Evolutionary conservation across 2,888 invertebrate genomes (phyloP).

Genomic region (Gymnoscelis rufifasciata): DNA sequence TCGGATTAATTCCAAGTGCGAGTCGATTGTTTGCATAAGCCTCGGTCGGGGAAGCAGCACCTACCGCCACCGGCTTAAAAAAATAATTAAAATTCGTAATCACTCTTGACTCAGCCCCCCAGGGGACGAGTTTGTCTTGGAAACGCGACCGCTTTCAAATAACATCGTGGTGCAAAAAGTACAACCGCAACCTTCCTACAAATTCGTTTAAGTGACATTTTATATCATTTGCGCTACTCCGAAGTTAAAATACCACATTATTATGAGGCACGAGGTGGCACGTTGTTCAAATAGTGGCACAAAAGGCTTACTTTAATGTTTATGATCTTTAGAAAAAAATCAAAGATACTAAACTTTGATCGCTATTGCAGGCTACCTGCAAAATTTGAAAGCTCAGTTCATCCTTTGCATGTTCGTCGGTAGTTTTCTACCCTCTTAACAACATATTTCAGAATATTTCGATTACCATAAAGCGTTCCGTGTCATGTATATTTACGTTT

Average conservation of each 20-base stretch:
- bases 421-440: constrained; percentile 76
- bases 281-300: constrained; percentile 53
- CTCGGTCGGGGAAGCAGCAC: constrained; percentile 75
- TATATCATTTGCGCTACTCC: constrained; percentile 48
- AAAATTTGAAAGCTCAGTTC: constrained; percentile 74
- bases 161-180: constrained; percentile 38
- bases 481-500: constrained; percentile 70
- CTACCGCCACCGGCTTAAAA: constrained; percentile 78
- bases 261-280: constrained; percentile 49
- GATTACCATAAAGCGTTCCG: constrained; percentile 78
- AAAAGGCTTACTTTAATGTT: constrained; percentile 62
- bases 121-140: constrained; percentile 57
- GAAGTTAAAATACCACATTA: constrained; percentile 58
- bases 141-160: constrained; percentile 29
- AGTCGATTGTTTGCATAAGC: constrained; percentile 79
- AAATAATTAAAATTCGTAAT: constrained; percentile 80
- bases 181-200: constrained; percentile 46
- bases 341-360: constrained; percentile 57
- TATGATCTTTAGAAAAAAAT: constrained; percentile 69
- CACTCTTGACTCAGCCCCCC: constrained; percentile 75
- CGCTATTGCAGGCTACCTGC: constrained; percentile 63
- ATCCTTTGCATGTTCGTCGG: constrained; percentile 74
- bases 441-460: constrained; percentile 79
- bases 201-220: constrained; percentile 51
- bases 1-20: constrained; percentile 78